phyloP scores from a whole-genome alignment of 2,113 vertebrate genomes.

The Oryzias curvinotus region DNA sequence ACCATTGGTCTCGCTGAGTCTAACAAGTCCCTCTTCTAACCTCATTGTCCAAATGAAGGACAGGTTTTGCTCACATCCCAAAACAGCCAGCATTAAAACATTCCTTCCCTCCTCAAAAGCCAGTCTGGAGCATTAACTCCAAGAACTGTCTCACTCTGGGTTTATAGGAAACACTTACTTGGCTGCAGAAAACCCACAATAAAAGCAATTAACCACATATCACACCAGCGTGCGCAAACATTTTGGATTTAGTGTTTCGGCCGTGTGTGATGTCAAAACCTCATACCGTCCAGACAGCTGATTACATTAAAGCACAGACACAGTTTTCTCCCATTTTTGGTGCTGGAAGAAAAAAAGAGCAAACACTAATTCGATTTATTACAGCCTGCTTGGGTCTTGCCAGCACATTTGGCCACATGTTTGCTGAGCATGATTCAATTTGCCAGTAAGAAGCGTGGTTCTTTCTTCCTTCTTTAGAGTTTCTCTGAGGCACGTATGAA shows the following conservation, averaged over 20 bases:
- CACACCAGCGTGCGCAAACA: conserved; percentile 49
- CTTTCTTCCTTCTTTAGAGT: conserved; percentile 53
- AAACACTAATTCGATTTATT: conserved; percentile 72
- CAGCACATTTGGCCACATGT: conserved; percentile 65
- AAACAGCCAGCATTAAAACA: conserved; percentile 42
- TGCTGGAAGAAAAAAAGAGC: conserved; percentile 62
- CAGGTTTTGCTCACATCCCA: no score
- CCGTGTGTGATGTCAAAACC: conserved; percentile 56
- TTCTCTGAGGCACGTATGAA: conserved; percentile 36
- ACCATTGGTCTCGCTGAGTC: no score
- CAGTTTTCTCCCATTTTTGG: conserved; percentile 76
- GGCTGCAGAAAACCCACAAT: conserved; percentile 47
- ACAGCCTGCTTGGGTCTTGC: conserved; percentile 43
- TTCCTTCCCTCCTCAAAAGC: conserved; percentile 35
- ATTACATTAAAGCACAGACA: conserved; percentile 64
- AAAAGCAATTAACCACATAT: conserved; percentile 60
- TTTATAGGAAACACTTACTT: conserved; percentile 57
- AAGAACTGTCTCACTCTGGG: conserved; percentile 40
- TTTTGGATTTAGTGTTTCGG: conserved; percentile 30
- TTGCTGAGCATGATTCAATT: conserved; percentile 58
- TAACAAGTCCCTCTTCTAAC: no score
- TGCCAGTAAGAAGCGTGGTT: conserved; percentile 54
- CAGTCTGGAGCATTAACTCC: conserved; percentile 35
- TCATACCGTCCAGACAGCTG: conserved; percentile 53
- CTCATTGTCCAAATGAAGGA: no score